A percentile compares a stretch with the other conserved stretches of the same genome.
phyloP scores from a whole-genome alignment of 2,888 invertebrate genomes.

The Formica aserva region DNA sequence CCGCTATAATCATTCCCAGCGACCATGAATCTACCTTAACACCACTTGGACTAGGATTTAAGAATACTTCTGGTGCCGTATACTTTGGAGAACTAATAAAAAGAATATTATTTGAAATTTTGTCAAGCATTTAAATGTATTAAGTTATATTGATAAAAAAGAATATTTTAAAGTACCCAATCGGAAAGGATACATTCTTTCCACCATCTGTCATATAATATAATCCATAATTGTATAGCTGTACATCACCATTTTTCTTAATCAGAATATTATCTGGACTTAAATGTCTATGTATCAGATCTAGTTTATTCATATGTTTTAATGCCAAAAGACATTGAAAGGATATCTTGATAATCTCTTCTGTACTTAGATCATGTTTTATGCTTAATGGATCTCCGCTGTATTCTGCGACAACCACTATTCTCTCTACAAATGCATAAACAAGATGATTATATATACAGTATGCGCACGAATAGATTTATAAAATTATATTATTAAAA shows the following conservation, averaged over 20 bases:
- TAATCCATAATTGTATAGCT: conserved; percentile 97
- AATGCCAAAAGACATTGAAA: conserved; percentile 92
- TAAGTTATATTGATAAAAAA: conserved; percentile 27
- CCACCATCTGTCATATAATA: conserved; percentile 96
- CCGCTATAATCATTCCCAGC: conserved; percentile 95
- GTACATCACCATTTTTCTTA: conserved; percentile 90
- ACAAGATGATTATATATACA: background rate
- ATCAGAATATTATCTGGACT: conserved; percentile 94
- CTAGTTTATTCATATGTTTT: conserved; percentile 90
- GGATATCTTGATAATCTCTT: conserved; percentile 89
- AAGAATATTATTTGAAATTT: conserved; percentile 4
- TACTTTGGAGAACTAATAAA: conserved; percentile 90
- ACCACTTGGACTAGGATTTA: conserved; percentile 89
- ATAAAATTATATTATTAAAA: background rate
- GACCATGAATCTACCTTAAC: conserved; percentile 97
- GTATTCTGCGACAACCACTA: conserved; percentile 93
- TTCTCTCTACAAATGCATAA: conserved; percentile 89
- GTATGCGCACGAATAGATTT: background rate
- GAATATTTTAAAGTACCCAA: conserved; percentile 87
- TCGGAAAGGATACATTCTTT: conserved; percentile 95
- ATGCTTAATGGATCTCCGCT: conserved; percentile 89
- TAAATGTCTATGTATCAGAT: conserved; percentile 93
- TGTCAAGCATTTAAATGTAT: background rate
- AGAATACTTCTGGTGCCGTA: conserved; percentile 93
- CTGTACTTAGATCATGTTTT: conserved; percentile 86